phyloP scores from a whole-genome alignment of 2,113 vertebrate species.

The Rhipidura dahli region DNA sequence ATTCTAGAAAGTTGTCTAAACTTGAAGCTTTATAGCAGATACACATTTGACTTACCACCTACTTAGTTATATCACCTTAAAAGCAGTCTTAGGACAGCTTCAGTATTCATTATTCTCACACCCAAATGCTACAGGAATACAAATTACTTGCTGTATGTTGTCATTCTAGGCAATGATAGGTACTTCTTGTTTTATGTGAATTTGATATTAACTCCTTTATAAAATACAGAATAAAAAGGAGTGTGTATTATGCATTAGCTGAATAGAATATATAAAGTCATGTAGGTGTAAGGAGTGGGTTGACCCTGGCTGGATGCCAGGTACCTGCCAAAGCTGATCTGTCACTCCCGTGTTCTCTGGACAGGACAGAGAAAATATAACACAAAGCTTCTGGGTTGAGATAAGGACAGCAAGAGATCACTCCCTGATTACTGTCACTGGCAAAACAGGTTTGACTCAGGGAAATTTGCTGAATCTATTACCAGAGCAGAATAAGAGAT shows the following conservation, averaged over 20 bases:
- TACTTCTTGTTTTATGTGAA: not conserved
- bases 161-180: not conserved
- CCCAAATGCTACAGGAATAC: not conserved
- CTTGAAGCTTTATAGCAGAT: not conserved
- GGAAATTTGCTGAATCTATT: not conserved
- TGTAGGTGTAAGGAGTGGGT: not conserved
- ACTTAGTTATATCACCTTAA: not conserved
- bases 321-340: not conserved
- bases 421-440: accelerated
- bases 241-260: not conserved
- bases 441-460: not conserved
- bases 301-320: not conserved
- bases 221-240: not conserved
- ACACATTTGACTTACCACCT: not conserved
- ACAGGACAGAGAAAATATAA: not conserved
- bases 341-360: not conserved
- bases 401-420: not conserved
- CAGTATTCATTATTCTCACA: not conserved
- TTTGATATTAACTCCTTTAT: not conserved
- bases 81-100: not conserved
- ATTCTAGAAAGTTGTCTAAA: not conserved
- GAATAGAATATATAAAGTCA: not conserved
- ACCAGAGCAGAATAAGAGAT: not conserved
- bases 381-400: not conserved
- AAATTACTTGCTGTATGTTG: not conserved